Percentiles rank a stretch among this genome's conserved stretches.
Evolutionary conservation across 2,113 vertebrate species (phyloP).

Genomic region (Gambusia affinis): DNA sequence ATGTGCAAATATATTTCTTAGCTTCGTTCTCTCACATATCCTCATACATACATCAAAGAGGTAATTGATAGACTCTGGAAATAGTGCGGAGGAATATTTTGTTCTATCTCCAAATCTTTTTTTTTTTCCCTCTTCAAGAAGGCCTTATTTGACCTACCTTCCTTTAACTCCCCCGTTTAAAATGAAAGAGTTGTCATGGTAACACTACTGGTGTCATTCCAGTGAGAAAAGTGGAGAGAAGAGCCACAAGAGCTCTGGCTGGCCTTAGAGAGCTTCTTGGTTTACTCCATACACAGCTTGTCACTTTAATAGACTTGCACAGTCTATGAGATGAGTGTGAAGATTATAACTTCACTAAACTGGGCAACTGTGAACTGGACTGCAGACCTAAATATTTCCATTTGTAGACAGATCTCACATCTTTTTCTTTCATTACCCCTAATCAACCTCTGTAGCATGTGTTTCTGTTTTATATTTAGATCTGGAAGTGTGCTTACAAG

Average conservation of each 20-base stretch:
- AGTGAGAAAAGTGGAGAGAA: constrained; percentile 44
- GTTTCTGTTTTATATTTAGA: constrained; percentile 44
- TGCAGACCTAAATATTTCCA: neutral
- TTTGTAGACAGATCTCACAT: constrained; percentile 3
- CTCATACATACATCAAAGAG: neutral
- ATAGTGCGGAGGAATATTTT: neutral
- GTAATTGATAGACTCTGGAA: neutral
- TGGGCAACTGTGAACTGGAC: neutral
- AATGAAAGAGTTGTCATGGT: constrained; percentile 58
- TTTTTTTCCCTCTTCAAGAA: neutral
- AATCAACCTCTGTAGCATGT: constrained; percentile 47
- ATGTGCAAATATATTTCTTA: neutral
- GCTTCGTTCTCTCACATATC: neutral
- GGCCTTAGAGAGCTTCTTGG: constrained; percentile 20
- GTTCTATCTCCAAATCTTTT: neutral
- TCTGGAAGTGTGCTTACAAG: constrained; percentile 5
- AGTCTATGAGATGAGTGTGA: neutral
- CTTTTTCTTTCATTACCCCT: constrained; percentile 9
- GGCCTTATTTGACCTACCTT: constrained; percentile 34
- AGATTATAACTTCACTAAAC: neutral
- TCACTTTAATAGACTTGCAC: constrained; percentile 11
- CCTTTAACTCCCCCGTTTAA: constrained; percentile 3
- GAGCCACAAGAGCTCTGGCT: constrained; percentile 25
- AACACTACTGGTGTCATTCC: constrained; percentile 45
- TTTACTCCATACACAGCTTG: constrained; percentile 6